These are phyloP conservation scores for Gymnogyps californianus DNA, from an alignment of 2,113 vertebrate genomes.

Conservation along the genomic window DNA sequence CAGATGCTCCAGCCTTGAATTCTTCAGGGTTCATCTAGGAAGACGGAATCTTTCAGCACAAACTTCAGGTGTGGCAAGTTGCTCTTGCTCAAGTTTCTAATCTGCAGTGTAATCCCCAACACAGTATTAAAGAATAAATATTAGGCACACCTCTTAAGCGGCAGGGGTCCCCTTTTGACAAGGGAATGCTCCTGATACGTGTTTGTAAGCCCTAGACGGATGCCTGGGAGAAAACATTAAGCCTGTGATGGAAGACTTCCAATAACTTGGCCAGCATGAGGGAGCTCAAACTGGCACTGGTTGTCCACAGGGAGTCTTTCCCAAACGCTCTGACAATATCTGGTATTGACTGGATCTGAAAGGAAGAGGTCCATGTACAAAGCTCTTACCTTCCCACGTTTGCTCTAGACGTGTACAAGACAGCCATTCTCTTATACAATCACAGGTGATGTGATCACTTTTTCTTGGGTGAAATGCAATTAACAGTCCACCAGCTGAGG, in stretches of 20 bases:
- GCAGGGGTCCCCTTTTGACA: background rate
- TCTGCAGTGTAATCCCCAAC: background rate
- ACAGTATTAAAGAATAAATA: background rate
- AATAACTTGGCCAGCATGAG: background rate
- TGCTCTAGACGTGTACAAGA: background rate
- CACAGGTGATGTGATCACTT: background rate
- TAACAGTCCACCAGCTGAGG: background rate
- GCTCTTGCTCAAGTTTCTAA: background rate
- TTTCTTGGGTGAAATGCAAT: background rate
- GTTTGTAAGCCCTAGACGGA: background rate
- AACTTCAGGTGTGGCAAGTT: background rate
- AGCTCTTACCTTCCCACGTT: background rate
- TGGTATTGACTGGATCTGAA: background rate
- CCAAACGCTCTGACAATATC: background rate
- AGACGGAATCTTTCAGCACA: background rate
- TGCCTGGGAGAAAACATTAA: background rate
- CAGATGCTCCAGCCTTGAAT: background rate
- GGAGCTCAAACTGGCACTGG: background rate
- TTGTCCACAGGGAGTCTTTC: background rate
- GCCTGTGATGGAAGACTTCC: background rate
- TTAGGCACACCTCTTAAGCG: background rate
- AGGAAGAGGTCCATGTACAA: background rate
- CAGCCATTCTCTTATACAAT: background rate
- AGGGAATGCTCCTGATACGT: background rate
- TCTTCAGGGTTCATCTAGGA: background rate